phyloP scores from a whole-genome alignment of 2,888 invertebrate genomes.

The Tolmerus cingulatus region DNA sequence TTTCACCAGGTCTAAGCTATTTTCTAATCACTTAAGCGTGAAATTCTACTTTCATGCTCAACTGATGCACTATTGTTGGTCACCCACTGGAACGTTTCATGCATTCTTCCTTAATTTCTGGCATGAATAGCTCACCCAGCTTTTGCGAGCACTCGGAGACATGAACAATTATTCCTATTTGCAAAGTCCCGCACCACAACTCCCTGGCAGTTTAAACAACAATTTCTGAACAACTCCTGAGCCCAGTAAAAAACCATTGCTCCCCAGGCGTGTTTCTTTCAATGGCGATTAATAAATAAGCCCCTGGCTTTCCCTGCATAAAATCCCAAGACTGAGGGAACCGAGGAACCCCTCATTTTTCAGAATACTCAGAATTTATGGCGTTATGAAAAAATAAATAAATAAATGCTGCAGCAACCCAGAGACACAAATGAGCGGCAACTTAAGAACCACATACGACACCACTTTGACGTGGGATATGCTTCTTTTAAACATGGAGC shows the following conservation, averaged over 20 bases:
- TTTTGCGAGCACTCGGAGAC: not conserved
- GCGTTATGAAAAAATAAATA: not conserved
- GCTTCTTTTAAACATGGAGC: not conserved
- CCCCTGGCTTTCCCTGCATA: not conserved
- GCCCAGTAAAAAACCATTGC: not conserved
- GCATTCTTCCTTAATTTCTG: not conserved
- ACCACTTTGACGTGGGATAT: not conserved
- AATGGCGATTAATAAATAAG: not conserved
- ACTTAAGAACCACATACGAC: not conserved
- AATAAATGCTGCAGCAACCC: not conserved
- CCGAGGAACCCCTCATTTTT: not conserved
- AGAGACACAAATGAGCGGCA: not conserved
- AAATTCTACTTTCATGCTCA: conserved; percentile 6
- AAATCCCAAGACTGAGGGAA: not conserved
- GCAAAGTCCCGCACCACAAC: not conserved
- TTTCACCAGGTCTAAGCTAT: not conserved
- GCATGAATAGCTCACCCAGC: not conserved
- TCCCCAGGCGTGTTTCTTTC: not conserved
- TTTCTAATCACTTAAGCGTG: conserved; percentile 5
- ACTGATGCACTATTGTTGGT: not conserved
- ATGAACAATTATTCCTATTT: not conserved
- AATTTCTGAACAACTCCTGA: not conserved
- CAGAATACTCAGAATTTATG: not conserved
- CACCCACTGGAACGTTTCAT: not conserved
- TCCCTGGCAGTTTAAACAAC: not conserved